Evolutionary conservation across 2,113 vertebrate species (phyloP), one percentile per base, ranked within the genome.

Genomic region (Daphoenositta chrysoptera): DNA sequence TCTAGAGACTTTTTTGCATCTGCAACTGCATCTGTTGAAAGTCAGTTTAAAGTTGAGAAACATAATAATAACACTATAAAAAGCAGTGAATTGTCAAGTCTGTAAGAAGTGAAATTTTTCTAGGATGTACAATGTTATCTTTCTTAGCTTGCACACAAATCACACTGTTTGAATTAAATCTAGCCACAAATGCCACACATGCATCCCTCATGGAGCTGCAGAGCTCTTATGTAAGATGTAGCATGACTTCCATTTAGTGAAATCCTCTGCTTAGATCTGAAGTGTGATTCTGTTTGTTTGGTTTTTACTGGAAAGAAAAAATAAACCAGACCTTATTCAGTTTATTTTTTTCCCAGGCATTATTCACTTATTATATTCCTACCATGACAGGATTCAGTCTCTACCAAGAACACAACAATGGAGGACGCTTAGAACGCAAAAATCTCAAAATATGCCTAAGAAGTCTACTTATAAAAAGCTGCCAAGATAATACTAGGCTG

Each of bases 1-100:
- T 98, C 97, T 81, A 99, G 98, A 71, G 99, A 99, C 96, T 98
- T 99, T 96, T 98, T 99, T 88, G 98, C 98, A 97, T 99, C 99
- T 82, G 98, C 97, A 96, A 98, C 97, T 39, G 99, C 99, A 97
- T 98, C 99, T 99, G 97, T 79, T 90, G 83, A 90, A 87, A 97
- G 75, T 23, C 76, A 94, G 30, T 93, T 92, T 58, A 51, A 68
- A 83, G 30, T 54, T 54, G n/a, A 96, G 37, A 40, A 92, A 80
- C 30, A 56, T 7, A 39, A 19, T 7, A 54, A 39, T 7, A 28
- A 37, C 0, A 1, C 68, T 85, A 72, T 2, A 45, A 77, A 91
- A 93, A 80, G 35, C 27, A 86, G 2, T 11, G 7, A 95, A 44
- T 2, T 30, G 9, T 14, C n/a, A 83, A 72, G 28, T 26, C 30